A percentile compares a stretch with the other conserved stretches of the same genome.
Conservation (phyloP, 2,797 vertebrate genomes). For the Lepilemur ruficaudatus region DNA sequence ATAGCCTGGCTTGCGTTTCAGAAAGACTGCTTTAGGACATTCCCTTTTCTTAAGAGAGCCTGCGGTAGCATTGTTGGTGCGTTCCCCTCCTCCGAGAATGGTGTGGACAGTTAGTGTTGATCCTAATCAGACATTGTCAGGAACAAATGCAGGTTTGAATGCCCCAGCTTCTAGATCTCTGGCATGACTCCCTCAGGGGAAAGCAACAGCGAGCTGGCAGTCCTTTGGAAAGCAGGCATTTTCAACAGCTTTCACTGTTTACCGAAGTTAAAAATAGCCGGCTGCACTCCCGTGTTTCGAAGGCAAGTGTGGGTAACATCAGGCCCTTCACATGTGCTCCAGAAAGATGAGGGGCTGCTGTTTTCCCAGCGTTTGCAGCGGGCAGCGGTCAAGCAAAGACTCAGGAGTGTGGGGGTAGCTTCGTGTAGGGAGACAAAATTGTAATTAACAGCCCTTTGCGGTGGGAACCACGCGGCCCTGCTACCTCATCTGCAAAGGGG, state of each 20-base stretch:
- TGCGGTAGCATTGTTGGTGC: background rate
- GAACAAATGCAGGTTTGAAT: background rate
- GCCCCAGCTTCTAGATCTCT: background rate
- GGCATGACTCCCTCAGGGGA: background rate
- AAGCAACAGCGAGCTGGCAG: background rate
- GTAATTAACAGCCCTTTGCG: background rate
- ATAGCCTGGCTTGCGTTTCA: rapidly evolving
- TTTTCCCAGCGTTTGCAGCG: background rate
- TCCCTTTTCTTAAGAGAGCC: background rate
- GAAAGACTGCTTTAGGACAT: background rate
- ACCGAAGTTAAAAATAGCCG: constrained; percentile 41
- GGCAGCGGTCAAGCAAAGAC: background rate
- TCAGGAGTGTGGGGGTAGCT: background rate
- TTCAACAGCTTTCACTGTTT: constrained; percentile 49
- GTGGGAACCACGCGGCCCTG: background rate
- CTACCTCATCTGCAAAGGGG: background rate
- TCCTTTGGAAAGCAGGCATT: background rate
- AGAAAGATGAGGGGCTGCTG: background rate
- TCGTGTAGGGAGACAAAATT: background rate
- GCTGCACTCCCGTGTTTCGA: background rate
- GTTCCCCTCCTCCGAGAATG: constrained; percentile 29
- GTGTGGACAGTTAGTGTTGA: constrained; percentile 69
- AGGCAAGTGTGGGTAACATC: background rate
- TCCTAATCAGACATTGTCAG: constrained; percentile 65
- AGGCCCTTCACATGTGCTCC: background rate